Evolutionary conservation across 2,797 vertebrate species (phyloP), one percentile per base, ranked within the genome.

Genomic region (Orestias chungarensis): DNA sequence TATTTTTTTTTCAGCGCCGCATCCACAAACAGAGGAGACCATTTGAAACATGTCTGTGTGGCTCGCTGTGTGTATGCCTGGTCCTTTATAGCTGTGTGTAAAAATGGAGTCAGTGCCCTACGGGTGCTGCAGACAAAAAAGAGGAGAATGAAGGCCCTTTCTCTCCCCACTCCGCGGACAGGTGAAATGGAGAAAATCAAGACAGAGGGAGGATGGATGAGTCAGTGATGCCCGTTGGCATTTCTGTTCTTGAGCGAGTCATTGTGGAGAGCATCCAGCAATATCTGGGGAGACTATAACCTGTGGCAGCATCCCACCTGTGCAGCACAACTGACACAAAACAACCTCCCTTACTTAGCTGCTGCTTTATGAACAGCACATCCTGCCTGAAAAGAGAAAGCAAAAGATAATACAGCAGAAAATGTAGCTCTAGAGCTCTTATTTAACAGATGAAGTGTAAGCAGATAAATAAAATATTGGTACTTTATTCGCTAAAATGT

Each of bases 251-350:
- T 68, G 29, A n/a, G 72, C 43, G 42, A 84, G 52, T 83, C 74
- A 40, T 50, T 1, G 68, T 17, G 47, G 61, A 0, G 61, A 76
- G 75, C 70, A 73, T 55, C 67, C 64, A 6, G 64, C 76, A 68
- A 65, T 73, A 78, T 73, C 74, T 57, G 54, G 61, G 38, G 69
- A 62, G 79, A 74, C 81, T 46, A 38, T 73, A 82, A 88, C 86
- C 82, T 73, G 80, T 70, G 82, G 78, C 75, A 80, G 82, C 71
- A 18, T 68, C 75, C 81, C 81, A 82, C 82, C 74, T 80, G 79
- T 80, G 38, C 40, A 73, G 64, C 76, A 75, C 73, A 17, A 46
- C 70, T 68, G 78, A 70, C 50, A 67, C 68, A 14, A 61, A 80
- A 70, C 69, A 80, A 80, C 35, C 80, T 75, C 79, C 66, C 70